Evolutionary conservation across 2,888 invertebrate genomes (phyloP).

Genomic region (Sinohyriopsis cumingii): DNA sequence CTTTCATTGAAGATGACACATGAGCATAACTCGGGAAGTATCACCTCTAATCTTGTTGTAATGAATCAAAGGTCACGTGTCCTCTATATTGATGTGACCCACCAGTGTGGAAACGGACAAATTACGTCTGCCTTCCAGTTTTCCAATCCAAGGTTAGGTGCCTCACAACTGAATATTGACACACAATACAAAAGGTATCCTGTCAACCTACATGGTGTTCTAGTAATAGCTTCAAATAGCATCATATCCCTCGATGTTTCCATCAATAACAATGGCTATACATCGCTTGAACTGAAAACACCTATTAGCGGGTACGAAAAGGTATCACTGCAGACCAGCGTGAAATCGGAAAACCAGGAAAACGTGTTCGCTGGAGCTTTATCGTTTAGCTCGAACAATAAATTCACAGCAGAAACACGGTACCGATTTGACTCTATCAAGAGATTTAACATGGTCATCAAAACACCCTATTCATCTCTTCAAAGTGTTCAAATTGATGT

Average conservation of each 20-base stretch:
- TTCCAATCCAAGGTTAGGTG: slow-evolving; percentile 17
- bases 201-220: too few species aligned
- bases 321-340: slow-evolving; percentile 11
- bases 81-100: slow-evolving; percentile 36
- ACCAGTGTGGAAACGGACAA: slow-evolving; percentile 40
- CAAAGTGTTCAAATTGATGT: slow-evolving; percentile 5
- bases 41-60: too few species aligned
- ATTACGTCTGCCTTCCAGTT: slow-evolving; percentile 29
- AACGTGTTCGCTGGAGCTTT: too few species aligned
- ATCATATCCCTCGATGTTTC: slow-evolving; percentile 13
- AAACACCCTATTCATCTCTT: slow-evolving; percentile 24
- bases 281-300: not conserved
- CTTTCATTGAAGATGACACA: too few species aligned
- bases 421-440: slow-evolving; percentile 22
- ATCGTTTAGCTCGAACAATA: too few species aligned
- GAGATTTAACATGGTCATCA: slow-evolving; percentile 21
- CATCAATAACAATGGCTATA: slow-evolving; percentile 18
- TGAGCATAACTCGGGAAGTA: too few species aligned
- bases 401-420: slow-evolving; percentile 19
- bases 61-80: too few species aligned
- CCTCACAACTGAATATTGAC: slow-evolving; percentile 20
- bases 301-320: slow-evolving; percentile 11
- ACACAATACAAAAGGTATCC: slow-evolving; percentile 25
- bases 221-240: too few species aligned
- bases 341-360: too few species aligned